phyloP scores from a whole-genome alignment of 2,113 vertebrate genomes.

The Pterocles gutturalis region DNA sequence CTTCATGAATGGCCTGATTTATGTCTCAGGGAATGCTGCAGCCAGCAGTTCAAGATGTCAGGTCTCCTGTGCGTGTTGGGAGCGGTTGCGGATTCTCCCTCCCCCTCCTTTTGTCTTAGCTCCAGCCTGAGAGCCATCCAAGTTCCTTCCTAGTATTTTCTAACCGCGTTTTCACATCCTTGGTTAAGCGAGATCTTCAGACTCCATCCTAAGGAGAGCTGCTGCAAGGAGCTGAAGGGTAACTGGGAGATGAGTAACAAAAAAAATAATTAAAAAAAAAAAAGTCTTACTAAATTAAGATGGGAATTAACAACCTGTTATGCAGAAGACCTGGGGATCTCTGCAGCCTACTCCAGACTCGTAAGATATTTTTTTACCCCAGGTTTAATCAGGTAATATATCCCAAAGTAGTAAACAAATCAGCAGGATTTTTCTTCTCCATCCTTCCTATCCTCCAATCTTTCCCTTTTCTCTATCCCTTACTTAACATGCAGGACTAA shows the following conservation, averaged over 20 bases:
- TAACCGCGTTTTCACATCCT: background rate
- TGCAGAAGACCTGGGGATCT: background rate
- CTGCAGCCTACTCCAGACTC: background rate
- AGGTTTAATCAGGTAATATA: background rate
- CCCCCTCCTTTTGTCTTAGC: background rate
- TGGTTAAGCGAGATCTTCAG: background rate
- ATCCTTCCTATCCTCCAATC: background rate
- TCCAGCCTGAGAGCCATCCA: background rate
- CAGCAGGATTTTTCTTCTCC: background rate
- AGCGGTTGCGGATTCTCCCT: background rate
- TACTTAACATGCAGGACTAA: background rate
- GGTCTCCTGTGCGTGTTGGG: background rate
- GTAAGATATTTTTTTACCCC: background rate
- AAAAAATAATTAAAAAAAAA: no score
- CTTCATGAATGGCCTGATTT: conserved; percentile 49
- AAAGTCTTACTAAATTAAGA: background rate
- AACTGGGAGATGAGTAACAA: background rate
- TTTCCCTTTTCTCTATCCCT: background rate
- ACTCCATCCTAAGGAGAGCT: background rate
- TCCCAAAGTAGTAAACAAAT: background rate
- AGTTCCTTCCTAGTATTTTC: background rate
- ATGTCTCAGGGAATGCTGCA: background rate
- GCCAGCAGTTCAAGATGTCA: conserved; percentile 22
- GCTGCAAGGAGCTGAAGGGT: background rate
- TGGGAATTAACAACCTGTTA: background rate